phyloP scores from a whole-genome alignment of 2,113 vertebrate genomes.

The Todiramphus saurophagus region DNA sequence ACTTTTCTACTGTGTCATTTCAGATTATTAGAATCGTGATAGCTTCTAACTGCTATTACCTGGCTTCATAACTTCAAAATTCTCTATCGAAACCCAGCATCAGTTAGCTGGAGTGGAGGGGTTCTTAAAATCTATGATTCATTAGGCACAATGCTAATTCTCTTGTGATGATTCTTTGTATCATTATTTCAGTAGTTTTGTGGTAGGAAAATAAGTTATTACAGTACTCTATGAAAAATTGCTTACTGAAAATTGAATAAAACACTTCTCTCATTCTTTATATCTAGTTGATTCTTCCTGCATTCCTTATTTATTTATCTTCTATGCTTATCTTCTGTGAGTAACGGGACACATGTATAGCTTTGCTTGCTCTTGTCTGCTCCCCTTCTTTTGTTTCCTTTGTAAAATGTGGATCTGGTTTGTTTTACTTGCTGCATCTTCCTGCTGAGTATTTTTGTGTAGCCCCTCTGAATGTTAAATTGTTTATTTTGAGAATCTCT shows the following conservation, averaged over 20 bases:
- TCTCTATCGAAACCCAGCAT: neutral
- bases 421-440: conserved; percentile 74
- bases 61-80: neutral
- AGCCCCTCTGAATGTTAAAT: conserved; percentile 39
- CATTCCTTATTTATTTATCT: conserved; percentile 96
- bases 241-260: conserved; percentile 70
- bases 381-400: conserved; percentile 56
- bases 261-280: conserved; percentile 87
- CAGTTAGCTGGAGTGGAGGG: neutral
- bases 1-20: neutral
- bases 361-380: conserved; percentile 75
- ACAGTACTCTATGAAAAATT: conserved; percentile 1
- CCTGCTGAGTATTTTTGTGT: conserved; percentile 68
- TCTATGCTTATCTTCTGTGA: conserved; percentile 95
- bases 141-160: neutral
- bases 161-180: neutral
- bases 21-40: neutral
- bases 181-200: neutral
- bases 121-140: neutral
- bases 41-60: neutral
- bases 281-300: conserved; percentile 91
- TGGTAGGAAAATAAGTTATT: neutral
- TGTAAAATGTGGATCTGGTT: conserved; percentile 67
- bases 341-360: conserved; percentile 83
- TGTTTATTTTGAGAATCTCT: conserved; percentile 47